Conservation (phyloP, 2,113 vertebrate species). For the Syrmaticus mikado region DNA sequence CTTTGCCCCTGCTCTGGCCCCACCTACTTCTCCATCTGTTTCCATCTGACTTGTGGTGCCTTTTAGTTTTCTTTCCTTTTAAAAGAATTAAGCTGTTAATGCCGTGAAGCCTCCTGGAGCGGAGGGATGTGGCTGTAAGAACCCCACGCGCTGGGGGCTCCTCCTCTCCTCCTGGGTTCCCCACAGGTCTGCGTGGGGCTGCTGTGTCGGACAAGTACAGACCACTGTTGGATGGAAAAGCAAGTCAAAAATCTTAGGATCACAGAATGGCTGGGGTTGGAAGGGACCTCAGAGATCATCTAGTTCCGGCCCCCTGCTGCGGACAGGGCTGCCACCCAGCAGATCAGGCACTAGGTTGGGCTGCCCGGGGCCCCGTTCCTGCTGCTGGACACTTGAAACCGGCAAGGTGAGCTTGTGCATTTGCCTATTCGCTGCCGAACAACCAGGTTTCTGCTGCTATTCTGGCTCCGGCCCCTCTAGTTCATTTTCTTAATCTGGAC, state of each 20-base stretch:
- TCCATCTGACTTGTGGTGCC: background rate
- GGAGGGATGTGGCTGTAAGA: fast-evolving
- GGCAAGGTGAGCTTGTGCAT: background rate
- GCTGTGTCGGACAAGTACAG: background rate
- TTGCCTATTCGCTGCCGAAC: background rate
- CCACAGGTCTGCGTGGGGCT: background rate
- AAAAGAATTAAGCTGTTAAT: background rate
- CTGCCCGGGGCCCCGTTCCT: background rate
- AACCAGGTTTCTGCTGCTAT: background rate
- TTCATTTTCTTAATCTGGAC: background rate
- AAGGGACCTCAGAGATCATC: too few relatives aligned
- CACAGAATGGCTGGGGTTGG: too few relatives aligned
- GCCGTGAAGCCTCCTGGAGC: fast-evolving
- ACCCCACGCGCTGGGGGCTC: background rate
- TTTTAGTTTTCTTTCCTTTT: background rate
- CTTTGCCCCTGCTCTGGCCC: background rate
- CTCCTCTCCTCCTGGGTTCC: background rate
- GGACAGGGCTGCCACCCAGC: too few relatives aligned
- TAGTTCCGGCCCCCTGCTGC: too few relatives aligned
- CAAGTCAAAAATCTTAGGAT: background rate
- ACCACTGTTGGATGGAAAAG: background rate
- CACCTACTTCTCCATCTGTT: background rate
- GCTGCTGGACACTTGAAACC: background rate
- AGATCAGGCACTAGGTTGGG: too few relatives aligned
- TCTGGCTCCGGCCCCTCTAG: background rate